Evolutionary conservation across 2,113 vertebrate species (phyloP), one percentile per base, ranked within the genome.

Genomic region (Misgurnus anguillicaudatus): DNA sequence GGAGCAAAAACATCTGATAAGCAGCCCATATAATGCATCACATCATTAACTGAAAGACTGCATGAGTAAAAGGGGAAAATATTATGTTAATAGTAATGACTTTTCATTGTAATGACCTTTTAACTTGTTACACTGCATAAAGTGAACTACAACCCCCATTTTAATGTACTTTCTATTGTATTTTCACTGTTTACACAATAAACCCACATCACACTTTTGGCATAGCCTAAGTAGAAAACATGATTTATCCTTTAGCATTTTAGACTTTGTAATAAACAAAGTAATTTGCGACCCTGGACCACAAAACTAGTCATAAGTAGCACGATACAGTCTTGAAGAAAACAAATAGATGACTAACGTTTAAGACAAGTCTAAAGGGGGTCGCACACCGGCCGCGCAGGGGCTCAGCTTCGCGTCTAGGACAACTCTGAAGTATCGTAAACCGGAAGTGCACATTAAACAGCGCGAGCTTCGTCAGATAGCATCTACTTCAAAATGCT

Each of bases 131-230:
- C 64, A 63, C 19, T 39, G 2, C 2, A 17, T 42, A 45, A 61
- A 74, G 9, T 60, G 57, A 19, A 60, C 36, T 57, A 19, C 67
- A 71, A 21, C 55, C 51, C 39, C 36, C 51, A 21, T 21, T 71
- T 71, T 39, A 55, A 71, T 71, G 48, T 71, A 70, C 16, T 16
- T 69, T 69, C 24, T 53, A 36, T n/a, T 70, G 67, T 55, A 55
- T 11, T 42, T 72, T 57, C 51, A 39, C 21, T 42, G 19, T 8
- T 10, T 57, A n/a, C 2, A n/a, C 19, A 65, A 39, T 55, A n/a
- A 76, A 63, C n/a, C 64, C 39, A 13, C 63, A 38, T 38, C 65
- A 48, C 42, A 21, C 14, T 73, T 14, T 69, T 2, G 7, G 45
- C 48, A 24, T 24, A n/a, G n/a, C n/a, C n/a, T n/a, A 42, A 45